These are phyloP conservation scores for Syrista parreyssii DNA, from an alignment of 2,888 invertebrate species.

Conservation along the genomic window DNA sequence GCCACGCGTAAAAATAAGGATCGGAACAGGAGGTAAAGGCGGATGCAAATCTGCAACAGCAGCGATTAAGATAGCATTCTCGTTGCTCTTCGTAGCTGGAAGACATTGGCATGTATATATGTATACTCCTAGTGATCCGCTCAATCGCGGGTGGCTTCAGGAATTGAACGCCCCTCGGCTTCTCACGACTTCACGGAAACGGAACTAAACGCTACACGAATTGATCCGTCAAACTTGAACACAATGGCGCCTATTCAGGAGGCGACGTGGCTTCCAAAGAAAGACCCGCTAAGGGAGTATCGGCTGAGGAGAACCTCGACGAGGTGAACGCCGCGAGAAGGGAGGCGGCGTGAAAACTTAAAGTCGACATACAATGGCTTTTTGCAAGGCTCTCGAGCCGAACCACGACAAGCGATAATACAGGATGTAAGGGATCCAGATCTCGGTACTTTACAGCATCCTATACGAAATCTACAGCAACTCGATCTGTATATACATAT, in stretches of 20 bases:
- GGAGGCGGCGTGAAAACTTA: constrained; percentile 43
- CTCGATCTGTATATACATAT: constrained; percentile 17
- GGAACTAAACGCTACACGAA: constrained; percentile 31
- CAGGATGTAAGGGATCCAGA: constrained; percentile 31
- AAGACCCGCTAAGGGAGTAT: constrained; percentile 15
- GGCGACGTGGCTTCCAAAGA: constrained; percentile 16
- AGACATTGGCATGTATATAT: neutral
- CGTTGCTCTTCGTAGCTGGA: neutral
- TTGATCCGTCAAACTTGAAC: constrained; percentile 46
- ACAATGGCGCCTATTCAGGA: constrained; percentile 41
- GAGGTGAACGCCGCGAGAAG: neutral
- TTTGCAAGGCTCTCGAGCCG: constrained; percentile 40
- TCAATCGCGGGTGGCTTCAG: no score
- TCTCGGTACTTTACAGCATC: constrained; percentile 1
- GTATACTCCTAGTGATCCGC: neutral
- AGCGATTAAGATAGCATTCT: neutral
- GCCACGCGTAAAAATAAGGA: neutral
- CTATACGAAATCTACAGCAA: neutral
- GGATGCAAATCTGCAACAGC: neutral
- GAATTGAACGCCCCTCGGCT: neutral
- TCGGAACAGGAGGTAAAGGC: neutral
- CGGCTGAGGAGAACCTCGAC: constrained; percentile 19
- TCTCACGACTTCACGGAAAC: constrained; percentile 20
- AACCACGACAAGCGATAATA: constrained; percentile 37
- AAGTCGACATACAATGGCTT: constrained; percentile 50